Conservation (phyloP, 2,113 vertebrate genomes). For the Planiliza haematocheilus region DNA sequence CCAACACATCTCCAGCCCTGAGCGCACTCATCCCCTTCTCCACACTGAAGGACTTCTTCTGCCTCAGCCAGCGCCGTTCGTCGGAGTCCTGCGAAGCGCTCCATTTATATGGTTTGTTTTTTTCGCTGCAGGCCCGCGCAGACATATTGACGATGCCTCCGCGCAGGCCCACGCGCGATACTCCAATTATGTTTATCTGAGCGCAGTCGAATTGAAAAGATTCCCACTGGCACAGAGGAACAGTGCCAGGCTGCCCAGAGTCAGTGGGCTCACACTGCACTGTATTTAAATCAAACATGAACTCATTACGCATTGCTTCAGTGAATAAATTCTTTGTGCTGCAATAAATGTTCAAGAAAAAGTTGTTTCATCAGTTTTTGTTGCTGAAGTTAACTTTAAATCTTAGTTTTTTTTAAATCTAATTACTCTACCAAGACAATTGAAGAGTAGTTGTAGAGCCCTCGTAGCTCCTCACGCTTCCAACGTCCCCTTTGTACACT, state of each 20-base stretch:
- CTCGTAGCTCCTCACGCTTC: neutral
- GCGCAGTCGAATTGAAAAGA: slow-evolving; percentile 32
- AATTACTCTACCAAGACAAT: no score
- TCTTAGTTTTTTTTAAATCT: no score
- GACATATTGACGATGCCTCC: slow-evolving; percentile 23
- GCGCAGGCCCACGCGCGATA: slow-evolving; percentile 10
- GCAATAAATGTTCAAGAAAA: neutral
- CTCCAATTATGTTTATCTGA: slow-evolving; percentile 38
- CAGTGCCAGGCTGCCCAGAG: neutral
- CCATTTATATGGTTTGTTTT: slow-evolving; percentile 35
- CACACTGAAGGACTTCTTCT: slow-evolving; percentile 34
- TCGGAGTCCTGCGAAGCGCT: slow-evolving; percentile 21
- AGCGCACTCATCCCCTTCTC: slow-evolving; percentile 31
- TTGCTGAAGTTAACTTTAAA: no score
- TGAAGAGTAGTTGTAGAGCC: no score
- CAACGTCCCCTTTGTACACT: slow-evolving; percentile 3
- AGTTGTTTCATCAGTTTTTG: no score
- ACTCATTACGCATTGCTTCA: neutral
- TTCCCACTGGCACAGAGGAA: slow-evolving; percentile 13
- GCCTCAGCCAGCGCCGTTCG: slow-evolving; percentile 31
- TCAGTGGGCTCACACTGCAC: neutral
- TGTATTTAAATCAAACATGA: slow-evolving; percentile 23
- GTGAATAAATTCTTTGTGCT: slow-evolving; percentile 11
- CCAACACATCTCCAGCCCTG: slow-evolving; percentile 25
- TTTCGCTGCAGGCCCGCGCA: slow-evolving; percentile 34